Conservation (phyloP, 2,113 vertebrate species). For the Numenius arquata region DNA sequence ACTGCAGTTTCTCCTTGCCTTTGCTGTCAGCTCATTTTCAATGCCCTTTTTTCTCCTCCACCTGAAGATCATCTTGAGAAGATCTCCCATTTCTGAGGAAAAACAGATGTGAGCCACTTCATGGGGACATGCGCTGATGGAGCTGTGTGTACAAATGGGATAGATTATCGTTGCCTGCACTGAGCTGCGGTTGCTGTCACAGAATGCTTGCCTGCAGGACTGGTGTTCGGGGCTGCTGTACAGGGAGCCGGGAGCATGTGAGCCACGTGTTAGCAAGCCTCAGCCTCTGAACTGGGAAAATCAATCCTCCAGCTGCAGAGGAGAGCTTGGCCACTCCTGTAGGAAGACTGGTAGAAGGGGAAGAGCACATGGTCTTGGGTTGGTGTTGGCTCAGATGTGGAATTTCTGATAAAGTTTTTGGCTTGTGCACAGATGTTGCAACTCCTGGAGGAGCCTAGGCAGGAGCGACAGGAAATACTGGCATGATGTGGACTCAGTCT, state of each 20-base stretch:
- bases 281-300: not conserved
- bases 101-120: not conserved
- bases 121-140: accelerated
- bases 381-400: not conserved
- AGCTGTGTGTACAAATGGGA: not conserved
- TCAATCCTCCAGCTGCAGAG: not conserved
- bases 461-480: not conserved
- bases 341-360: not conserved
- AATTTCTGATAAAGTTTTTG: not conserved
- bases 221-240: not conserved
- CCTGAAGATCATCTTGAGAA: not conserved
- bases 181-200: not conserved
- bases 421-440: not conserved
- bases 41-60: not conserved
- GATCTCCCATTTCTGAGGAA: not conserved
- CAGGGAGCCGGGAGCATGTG: not conserved
- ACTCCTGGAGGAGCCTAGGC: not conserved
- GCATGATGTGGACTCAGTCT: not conserved
- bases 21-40: not conserved
- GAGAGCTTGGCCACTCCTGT: not conserved
- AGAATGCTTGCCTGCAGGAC: accelerated
- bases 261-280: not conserved
- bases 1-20: not conserved
- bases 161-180: accelerated
- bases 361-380: not conserved